Evolutionary conservation across 1,140 invertebrate species (phyloP), one percentile per base, ranked within the genome.

Genomic region (Camponotus floridanus): DNA sequence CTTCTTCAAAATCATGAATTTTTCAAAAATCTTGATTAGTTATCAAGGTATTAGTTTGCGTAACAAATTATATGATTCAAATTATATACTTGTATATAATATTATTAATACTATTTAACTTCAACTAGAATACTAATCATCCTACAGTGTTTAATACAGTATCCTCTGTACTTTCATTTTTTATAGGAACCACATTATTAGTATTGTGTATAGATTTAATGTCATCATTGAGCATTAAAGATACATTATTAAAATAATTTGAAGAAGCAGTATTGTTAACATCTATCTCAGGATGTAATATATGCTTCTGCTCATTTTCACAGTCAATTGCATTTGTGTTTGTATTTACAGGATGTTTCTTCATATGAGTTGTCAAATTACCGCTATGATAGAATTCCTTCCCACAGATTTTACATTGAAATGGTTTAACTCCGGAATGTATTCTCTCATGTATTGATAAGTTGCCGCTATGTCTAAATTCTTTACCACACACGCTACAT

Each of bases 361-460:
- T 95, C 94, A 95, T 95, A 68, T 95, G 94, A n/a, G 95, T 95
- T 4, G 94, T 95, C 51, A 95, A 95, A 92, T 96, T 97, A 89
- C 95, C 96, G 91, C 95, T 96, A 90, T 95, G 97, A 93, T 96
- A 96, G 94, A 97, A 97, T 76, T 96, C 96, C 89, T 97, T 96
- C 42, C 96, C 96, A 93, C 97, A 98, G 76, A 97, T 94, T 92
- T 96, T 96, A 93, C 97, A 98, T 91, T 96, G 96, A 92, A 97
- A 97, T 11, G 97, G 97, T 84, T 95, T 95, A 13, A 95, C 92
- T 4, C 95, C 95, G 18, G 94, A 95, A 88, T 95, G 96, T 95
- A 94, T 96, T 93, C 88, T 95, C 92, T 94, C 95, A 76, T 94
- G 96, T 91, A 94, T 96, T 67, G 92, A 95, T 70, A 96, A 91